Base-by-base conservation (phyloP, 2,888 invertebrate genomes). In the Standfussiana lucernea region DNA sequence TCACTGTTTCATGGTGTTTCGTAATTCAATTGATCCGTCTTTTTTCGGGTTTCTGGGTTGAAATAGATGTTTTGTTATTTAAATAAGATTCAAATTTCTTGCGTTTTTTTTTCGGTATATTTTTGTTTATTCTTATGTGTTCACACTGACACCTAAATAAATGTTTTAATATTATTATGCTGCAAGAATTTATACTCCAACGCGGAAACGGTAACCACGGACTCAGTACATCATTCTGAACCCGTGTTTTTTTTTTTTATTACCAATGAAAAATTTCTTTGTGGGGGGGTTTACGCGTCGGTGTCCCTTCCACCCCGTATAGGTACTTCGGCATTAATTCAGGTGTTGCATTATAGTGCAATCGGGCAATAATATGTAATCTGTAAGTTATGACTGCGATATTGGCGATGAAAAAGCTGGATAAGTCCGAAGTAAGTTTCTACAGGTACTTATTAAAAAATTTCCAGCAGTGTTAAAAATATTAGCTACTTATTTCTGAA, bases 1-100 rank as follows among this genome's bases (percentile, higher is more conserved):
- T 32, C 59, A 70, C 59, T 70, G 67, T 85, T 82, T 77, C 70
- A 76, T 56, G 71, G 68, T 77, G 71, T 56, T 75, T 47, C 37
- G 65, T 47, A 59, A 67, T 68, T 69, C 6, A 72, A 82, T 68
- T 53, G 45, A n/a, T 61, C 80, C 80, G 56, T 59, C 35, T 32
- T 69, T 77, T 59, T 59, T 35, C 10, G n/a, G 65, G 56, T 32
- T 50, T 77, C 10, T 28, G 13, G 24, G 28, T 24, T 56, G 13
- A 10, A 0, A 8, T 18, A 32, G 8, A 64, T 6, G 3, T 64
- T 3, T 18, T 35, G 18, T 56, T 66, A 42, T 59, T 45, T 59
- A 47, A 71, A 71, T 61, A 10, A 8, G 8, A 64, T 10, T 40
- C 0, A 61, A 59, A 15, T 56, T 28, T 18, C 7, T 56, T 28